Percentiles rank a stretch among this genome's conserved stretches.
Conservation (phyloP, 2,797 vertebrate genomes). For the Chromobotia macracanthus region DNA sequence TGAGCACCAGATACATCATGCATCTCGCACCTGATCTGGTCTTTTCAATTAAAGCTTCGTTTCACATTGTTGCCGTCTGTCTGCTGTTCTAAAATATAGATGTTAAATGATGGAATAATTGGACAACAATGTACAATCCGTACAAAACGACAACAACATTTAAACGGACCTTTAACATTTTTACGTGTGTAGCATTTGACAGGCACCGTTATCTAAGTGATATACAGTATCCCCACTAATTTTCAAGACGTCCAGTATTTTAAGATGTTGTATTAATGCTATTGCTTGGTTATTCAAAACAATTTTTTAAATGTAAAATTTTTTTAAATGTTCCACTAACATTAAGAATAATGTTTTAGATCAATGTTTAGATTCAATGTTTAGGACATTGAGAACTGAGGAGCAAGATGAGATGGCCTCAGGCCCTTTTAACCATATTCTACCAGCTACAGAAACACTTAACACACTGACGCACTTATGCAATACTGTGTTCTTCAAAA, state of each 20-base stretch:
- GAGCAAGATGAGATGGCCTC: no score
- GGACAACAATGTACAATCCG: background rate
- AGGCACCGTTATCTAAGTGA: background rate
- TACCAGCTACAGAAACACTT: background rate
- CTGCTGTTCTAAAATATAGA: background rate
- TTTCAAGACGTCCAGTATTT: no score
- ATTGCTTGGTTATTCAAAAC: no score
- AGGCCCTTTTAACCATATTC: background rate
- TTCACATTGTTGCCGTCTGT: background rate
- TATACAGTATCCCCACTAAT: background rate
- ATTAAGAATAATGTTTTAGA: no score
- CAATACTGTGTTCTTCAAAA: background rate
- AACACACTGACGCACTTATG: background rate
- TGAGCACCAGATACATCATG: slow-evolving; percentile 1
- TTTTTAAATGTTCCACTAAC: no score
- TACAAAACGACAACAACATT: no score
- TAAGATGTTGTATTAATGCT: no score
- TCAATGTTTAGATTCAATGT: no score
- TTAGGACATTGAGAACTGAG: no score
- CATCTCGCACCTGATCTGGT: background rate
- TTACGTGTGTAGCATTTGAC: background rate
- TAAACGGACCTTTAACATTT: no score
- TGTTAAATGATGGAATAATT: background rate
- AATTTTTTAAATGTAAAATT: no score
- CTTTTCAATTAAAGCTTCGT: slow-evolving; percentile 27